phyloP scores from a whole-genome alignment of 2,797 vertebrate genomes.

The Alcedo atthis region DNA sequence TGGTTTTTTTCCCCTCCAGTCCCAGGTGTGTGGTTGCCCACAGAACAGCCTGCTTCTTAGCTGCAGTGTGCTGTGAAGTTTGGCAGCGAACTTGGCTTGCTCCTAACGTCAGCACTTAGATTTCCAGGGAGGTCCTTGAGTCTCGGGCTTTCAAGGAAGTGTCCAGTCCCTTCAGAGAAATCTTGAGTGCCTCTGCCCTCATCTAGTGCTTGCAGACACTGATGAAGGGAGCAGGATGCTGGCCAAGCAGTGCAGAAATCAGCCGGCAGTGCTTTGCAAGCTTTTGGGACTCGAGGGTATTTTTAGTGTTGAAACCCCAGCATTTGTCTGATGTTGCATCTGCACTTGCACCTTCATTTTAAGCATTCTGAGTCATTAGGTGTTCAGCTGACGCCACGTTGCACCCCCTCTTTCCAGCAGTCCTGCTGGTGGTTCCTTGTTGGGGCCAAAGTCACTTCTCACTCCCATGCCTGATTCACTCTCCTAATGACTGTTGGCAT shows the following conservation, averaged over 20 bases:
- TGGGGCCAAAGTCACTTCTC: neutral
- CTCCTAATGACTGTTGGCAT: neutral
- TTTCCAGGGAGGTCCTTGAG: neutral
- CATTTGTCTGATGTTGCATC: neutral
- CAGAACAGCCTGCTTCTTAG: neutral
- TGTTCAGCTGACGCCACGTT: rapidly evolving
- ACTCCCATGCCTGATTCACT: neutral
- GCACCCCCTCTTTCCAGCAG: neutral
- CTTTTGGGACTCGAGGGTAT: neutral
- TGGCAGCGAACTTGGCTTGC: neutral
- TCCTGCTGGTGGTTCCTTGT: neutral
- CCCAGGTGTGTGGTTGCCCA: neutral
- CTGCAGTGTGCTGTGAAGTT: neutral
- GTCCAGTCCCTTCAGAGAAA: neutral
- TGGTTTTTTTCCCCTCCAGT: neutral
- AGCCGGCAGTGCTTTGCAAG: neutral
- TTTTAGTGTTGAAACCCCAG: neutral
- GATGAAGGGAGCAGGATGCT: neutral
- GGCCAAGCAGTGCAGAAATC: neutral
- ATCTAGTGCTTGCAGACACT: neutral
- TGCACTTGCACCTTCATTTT: rapidly evolving
- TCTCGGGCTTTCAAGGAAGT: neutral
- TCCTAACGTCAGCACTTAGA: neutral
- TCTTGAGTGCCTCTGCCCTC: neutral
- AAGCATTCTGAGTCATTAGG: neutral